A percentile compares a stretch with the other conserved stretches of the same genome.
phyloP scores from a whole-genome alignment of 2,113 vertebrate genomes.

The Zapus hudsonius region DNA sequence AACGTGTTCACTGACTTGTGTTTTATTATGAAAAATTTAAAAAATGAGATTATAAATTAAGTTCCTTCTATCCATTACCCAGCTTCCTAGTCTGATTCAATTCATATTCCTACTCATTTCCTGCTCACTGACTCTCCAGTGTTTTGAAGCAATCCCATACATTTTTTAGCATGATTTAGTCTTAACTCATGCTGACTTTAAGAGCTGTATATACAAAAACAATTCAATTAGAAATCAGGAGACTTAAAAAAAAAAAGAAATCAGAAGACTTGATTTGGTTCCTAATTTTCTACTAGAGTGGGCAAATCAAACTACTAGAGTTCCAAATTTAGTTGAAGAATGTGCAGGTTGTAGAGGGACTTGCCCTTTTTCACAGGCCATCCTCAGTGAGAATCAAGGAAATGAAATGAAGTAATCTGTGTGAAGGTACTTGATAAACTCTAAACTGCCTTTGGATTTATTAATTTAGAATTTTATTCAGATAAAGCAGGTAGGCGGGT shows the following conservation, averaged over 20 bases:
- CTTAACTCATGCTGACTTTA: constrained; percentile 18
- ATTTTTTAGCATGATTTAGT: constrained; percentile 46
- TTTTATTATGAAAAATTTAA: constrained; percentile 52
- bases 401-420: background rate
- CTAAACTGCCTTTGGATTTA: constrained; percentile 7
- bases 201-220: background rate
- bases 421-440: constrained; percentile 35
- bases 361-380: background rate
- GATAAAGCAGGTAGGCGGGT: background rate
- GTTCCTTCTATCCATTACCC: background rate
- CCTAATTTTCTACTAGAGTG: background rate
- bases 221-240: constrained; percentile 12
- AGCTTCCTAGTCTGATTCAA: background rate
- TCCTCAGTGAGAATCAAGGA: background rate
- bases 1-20: constrained; percentile 32
- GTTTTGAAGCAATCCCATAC: constrained; percentile 3
- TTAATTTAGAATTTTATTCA: constrained; percentile 53
- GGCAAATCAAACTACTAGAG: background rate
- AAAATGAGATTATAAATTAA: background rate
- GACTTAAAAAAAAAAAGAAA: background rate
- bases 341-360: background rate
- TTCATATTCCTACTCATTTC: background rate
- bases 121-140: background rate
- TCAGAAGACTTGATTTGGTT: constrained; percentile 18
- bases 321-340: background rate